phyloP scores from a whole-genome alignment of 2,113 vertebrate genomes.

The Lagopus leucura region DNA sequence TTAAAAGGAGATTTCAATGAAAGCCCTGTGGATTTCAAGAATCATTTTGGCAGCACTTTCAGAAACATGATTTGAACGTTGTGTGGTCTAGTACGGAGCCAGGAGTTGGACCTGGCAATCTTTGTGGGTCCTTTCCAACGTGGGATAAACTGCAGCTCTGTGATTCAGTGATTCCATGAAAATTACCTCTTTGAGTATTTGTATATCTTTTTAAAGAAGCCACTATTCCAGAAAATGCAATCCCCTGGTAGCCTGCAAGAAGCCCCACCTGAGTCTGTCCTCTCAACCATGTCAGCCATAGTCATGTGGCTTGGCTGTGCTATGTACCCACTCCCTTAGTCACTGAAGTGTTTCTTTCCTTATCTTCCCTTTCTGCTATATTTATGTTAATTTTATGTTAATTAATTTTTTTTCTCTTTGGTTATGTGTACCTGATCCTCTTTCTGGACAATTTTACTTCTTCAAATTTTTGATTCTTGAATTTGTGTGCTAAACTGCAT shows the following conservation, averaged over 20 bases:
- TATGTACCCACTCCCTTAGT: neutral
- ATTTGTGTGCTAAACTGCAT: neutral
- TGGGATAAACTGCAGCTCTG: too few species aligned
- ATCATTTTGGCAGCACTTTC: neutral
- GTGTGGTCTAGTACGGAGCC: too few species aligned
- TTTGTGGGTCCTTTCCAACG: too few species aligned
- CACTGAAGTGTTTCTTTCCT: neutral
- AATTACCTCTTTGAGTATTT: too few species aligned
- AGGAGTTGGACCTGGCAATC: too few species aligned
- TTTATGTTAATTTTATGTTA: neutral
- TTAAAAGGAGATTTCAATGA: conserved; percentile 12
- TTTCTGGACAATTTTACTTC: neutral
- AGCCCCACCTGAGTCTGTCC: fast-evolving
- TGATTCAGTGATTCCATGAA: too few species aligned
- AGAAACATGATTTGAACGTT: neutral
- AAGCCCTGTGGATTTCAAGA: neutral
- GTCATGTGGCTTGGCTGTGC: neutral
- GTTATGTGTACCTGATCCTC: neutral
- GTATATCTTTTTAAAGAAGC: neutral
- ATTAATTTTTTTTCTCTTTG: neutral
- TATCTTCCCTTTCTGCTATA: neutral
- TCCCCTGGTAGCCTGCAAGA: neutral
- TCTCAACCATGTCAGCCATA: fast-evolving
- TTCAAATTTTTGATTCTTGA: neutral
- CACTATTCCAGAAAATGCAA: neutral